Evolutionary conservation across 2,888 invertebrate genomes (phyloP), one percentile per base, ranked within the genome.

Genomic region (Caenorhabditis zanzibari): DNA sequence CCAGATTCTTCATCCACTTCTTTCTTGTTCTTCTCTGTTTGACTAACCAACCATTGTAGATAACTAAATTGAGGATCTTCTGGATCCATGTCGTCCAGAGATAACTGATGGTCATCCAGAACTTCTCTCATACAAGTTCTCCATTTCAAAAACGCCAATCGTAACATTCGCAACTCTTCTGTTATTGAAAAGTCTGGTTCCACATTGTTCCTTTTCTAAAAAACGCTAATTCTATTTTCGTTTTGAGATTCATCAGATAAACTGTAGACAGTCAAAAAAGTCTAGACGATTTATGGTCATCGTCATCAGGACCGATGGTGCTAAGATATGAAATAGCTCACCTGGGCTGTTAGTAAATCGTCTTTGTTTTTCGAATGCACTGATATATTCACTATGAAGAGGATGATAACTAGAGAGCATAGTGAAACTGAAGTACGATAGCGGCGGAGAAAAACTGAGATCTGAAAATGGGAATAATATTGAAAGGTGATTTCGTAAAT

Each of bases 101-200:
- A 76, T 22, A 82, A 26, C 22, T 77, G 59, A 24, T 75, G 66
- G 44, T 73, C 76, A 49, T 82, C 76, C 16, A 82, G 24, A n/a
- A 44, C n/a, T 24, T 82, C 76, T 9, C 63, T 41, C 72, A 82
- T 72, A 49, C 82, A 82, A 10, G 68, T 61, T 38, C 72, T 47
- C 82, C 82, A 82, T 72, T 82, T 82, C 26, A 77, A 24, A 61
- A 76, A 77, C 6, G 76, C 76, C n/a, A 82, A 61, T 19, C 82
- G 22, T 22, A 82, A 12, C 72, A 75, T 66, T 19, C 76, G 38
- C 26, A 77, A 24, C 61, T 76, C 82, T 22, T 63, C 76, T 2
- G 76, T 66, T 47, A 64, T 66, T 12, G 66, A 32, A 12, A 63
- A 49, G 10, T 72, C 73, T 16, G 72, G 59, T 58, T 68, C 73